Evolutionary conservation across 2,797 vertebrate species (phyloP), one percentile per base, ranked within the genome.

Genomic region (Nothura maculosa): DNA sequence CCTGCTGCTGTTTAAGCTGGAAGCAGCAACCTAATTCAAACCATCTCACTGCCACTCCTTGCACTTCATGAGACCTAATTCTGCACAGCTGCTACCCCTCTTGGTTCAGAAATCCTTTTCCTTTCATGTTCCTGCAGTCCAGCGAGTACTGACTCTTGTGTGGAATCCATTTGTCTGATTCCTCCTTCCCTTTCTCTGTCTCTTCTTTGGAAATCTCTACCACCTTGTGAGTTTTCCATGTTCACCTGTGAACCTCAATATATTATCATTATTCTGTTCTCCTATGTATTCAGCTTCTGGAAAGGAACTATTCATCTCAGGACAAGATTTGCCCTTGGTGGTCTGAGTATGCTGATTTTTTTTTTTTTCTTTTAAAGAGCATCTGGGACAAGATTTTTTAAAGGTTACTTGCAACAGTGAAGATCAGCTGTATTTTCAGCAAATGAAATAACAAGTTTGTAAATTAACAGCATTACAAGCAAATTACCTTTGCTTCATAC

Each of bases 1-100:
- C 82, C 12, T 90, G 81, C 32, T 81, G 12, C 18, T 93, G 57
- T 87, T 94, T 91, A 79, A 89, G 64, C 63, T 87, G 89, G 89
- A 92, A 86, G 60, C 90, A 85, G 32, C 78, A 92, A 83, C 14
- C 48, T 77, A 73, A 91, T 76, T 87, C 28, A 22, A 85, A 93
- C 14, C n/a, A 82, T 10, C 40, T 19, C 30, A 55, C 13, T 75
- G 30, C 40, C 38, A 34, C 27, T 91, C n/a, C 62, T 40, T 42
- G 47, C 70, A 18, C 12, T 85, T 67, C 81, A 67, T 67, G 90
- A 89, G 92, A 62, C n/a, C 34, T n/a, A 68, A 9, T 21, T 74
- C 67, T 85, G 70, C 40, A 11, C 54, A 85, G 61, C 34, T 80
- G 52, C 47, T 86, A 77, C 52, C 3, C 2, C 54, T 77, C 30